phyloP scores from a whole-genome alignment of 2,797 vertebrate species.

The Pelobates cultripes region DNA sequence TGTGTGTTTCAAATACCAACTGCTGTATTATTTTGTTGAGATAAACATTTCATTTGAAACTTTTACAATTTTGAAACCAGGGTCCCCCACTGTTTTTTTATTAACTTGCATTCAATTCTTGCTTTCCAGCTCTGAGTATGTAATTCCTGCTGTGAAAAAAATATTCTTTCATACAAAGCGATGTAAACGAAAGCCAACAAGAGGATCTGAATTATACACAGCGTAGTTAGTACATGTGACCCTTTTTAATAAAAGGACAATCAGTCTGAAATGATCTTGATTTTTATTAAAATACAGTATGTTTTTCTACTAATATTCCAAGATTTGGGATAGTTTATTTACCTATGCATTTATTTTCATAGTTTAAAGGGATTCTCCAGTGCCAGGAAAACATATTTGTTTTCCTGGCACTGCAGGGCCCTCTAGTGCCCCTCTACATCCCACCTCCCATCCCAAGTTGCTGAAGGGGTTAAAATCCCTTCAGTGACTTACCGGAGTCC shows the following conservation, averaged over 20 bases:
- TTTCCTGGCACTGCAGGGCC: too few species aligned
- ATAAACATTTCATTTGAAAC: constrained; percentile 28
- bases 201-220: neutral
- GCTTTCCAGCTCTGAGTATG: constrained; percentile 7
- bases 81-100: constrained; percentile 14
- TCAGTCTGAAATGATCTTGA: neutral
- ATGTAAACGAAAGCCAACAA: neutral
- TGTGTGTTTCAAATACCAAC: neutral
- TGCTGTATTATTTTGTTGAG: constrained; percentile 14
- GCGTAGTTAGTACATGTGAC: neutral
- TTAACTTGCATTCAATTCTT: constrained; percentile 35
- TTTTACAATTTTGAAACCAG: neutral
- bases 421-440: too few species aligned
- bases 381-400: too few species aligned
- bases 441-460: too few species aligned
- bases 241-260: constrained; percentile 2
- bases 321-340: constrained; percentile 10
- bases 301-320: constrained; percentile 7
- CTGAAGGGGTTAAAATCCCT: too few species aligned
- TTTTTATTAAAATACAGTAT: neutral
- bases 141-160: constrained; percentile 2
- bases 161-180: constrained; percentile 1
- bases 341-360: constrained; percentile 5
- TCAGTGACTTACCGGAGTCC: too few species aligned
- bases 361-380: neutral